Conservation (phyloP, 2,113 vertebrate species). For the Alouatta palliata region DNA sequence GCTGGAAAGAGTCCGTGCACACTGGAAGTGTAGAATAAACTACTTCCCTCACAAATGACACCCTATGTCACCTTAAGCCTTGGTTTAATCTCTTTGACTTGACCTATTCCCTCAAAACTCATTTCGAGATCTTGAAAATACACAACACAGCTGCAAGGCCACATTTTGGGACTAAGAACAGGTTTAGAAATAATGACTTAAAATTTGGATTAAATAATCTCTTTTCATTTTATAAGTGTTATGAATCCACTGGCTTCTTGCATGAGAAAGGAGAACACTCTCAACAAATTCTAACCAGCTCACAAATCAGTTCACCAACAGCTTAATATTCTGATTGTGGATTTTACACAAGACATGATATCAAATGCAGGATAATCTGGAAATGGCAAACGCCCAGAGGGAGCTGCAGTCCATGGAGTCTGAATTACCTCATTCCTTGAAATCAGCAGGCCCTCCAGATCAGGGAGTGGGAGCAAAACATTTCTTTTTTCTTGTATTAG, state of each 20-base stretch:
- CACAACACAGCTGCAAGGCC: too few species aligned
- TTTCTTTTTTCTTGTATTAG: constrained; percentile 33
- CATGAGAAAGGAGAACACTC: not conserved
- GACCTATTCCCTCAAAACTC: not conserved
- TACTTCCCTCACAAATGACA: rapidly evolving
- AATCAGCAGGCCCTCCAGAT: not conserved
- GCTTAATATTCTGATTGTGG: not conserved
- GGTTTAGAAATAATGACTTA: not conserved
- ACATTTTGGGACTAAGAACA: not conserved
- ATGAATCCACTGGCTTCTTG: not conserved
- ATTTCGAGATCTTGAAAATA: not conserved
- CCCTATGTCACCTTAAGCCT: too few species aligned
- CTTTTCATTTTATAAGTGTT: not conserved
- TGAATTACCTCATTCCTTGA: not conserved
- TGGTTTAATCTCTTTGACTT: not conserved
- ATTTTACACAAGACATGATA: not conserved
- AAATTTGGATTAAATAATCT: not conserved
- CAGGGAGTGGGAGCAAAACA: not conserved
- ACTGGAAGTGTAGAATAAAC: rapidly evolving
- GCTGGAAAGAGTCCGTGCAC: not conserved
- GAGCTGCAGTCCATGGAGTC: not conserved
- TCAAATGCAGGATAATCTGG: not conserved
- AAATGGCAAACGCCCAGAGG: not conserved
- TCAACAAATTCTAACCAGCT: not conserved
- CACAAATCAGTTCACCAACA: not conserved